Conservation (phyloP, 2,888 invertebrate genomes). For the Choreutis nemorana region DNA sequence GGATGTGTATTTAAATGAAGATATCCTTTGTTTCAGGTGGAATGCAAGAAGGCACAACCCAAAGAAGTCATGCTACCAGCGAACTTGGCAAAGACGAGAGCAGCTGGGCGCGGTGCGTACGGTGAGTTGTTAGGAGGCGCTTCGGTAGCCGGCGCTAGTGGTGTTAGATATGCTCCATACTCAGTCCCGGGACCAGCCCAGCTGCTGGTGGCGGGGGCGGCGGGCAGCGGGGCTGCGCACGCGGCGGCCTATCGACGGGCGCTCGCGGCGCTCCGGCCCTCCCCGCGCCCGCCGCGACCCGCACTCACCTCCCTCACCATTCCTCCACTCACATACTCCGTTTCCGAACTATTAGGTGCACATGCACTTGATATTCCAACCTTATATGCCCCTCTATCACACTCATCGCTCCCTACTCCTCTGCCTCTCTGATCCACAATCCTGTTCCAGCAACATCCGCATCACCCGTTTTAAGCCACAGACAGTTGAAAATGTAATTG, state of each 20-base stretch:
- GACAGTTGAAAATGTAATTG: conserved; percentile 2
- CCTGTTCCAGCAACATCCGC: conserved; percentile 58
- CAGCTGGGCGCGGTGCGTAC: conserved; percentile 95
- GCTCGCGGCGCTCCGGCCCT: conserved; percentile 47
- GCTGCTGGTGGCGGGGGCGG: conserved; percentile 47
- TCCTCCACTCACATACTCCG: conserved; percentile 55
- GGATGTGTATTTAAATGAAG: neutral
- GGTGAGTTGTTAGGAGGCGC: conserved; percentile 94
- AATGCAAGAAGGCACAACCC: conserved; percentile 99
- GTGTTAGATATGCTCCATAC: conserved; percentile 71
- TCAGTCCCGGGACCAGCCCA: conserved; percentile 64
- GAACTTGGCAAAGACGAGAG: conserved; percentile 94
- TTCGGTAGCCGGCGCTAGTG: conserved; percentile 63
- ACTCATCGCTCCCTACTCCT: conserved; percentile 68
- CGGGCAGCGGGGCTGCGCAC: conserved; percentile 33
- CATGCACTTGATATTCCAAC: conserved; percentile 77
- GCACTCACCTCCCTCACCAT: conserved; percentile 43
- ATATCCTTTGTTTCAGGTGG: conserved; percentile 77
- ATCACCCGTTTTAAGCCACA: conserved; percentile 42
- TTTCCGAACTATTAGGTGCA: conserved; percentile 69
- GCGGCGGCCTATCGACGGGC: conserved; percentile 51
- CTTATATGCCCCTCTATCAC: conserved; percentile 72
- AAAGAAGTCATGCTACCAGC: conserved; percentile 99
- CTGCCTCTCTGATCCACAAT: conserved; percentile 62
- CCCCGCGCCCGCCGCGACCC: conserved; percentile 43